phyloP scores from a whole-genome alignment of 1,140 invertebrate species.

The Mamestra configurata region DNA sequence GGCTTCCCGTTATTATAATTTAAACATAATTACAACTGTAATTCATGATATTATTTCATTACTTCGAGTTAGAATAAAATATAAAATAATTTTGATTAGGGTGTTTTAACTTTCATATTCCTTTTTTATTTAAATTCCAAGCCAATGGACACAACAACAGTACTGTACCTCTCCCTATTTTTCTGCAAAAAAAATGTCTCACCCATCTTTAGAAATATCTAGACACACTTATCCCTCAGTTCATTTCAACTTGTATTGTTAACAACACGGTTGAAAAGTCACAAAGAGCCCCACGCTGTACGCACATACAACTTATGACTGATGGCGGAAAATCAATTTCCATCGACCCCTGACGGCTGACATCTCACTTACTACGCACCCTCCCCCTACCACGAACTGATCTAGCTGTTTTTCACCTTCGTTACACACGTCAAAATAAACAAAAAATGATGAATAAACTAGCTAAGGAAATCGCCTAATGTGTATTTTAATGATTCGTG shows the following conservation, averaged over 20 bases:
- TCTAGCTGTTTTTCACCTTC: constrained; percentile 82
- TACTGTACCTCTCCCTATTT: no score
- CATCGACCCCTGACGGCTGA: constrained; percentile 75
- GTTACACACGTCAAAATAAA: constrained; percentile 86
- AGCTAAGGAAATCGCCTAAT: constrained; percentile 73
- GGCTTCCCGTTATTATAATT: no score
- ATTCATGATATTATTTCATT: no score
- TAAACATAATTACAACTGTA: no score
- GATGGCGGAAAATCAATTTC: constrained; percentile 83
- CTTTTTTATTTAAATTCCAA: no score
- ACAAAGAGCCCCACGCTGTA: constrained; percentile 37
- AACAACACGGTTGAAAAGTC: constrained; percentile 40
- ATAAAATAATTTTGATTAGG: no score
- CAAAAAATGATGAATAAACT: constrained; percentile 67
- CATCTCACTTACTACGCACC: constrained; percentile 73
- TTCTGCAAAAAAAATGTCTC: no score
- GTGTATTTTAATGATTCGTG: constrained; percentile 64
- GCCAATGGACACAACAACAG: no score
- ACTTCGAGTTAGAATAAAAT: no score
- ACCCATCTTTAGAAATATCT: neutral
- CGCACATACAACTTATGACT: constrained; percentile 76
- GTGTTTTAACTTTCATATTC: no score
- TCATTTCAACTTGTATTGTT: constrained; percentile 37
- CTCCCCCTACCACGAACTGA: constrained; percentile 62
- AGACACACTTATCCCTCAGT: neutral